Evolutionary conservation across 2,113 vertebrate genomes (phyloP), one percentile per base, ranked within the genome.

Genomic region (Alaudala cheleensis): DNA sequence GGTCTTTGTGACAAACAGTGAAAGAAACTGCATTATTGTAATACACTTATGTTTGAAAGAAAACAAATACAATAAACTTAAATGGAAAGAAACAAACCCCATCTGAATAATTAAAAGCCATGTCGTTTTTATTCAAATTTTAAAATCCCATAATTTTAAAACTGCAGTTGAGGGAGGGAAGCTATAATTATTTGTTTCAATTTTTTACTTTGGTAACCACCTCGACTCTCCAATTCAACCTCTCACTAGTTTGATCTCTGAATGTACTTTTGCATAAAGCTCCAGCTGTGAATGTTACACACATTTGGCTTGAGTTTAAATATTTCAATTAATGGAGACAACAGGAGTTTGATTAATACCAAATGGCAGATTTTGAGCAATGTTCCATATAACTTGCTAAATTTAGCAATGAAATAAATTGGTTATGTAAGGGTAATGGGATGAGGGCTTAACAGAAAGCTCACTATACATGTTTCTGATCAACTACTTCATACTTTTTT

Each of bases 251-350:
- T 73, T 86, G 87, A 95, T 95, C 93, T 92, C 95, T 64, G 76
- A 95, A 90, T 31, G 64, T 93, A 94, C 78, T 95, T 96, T 15
- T 81, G 78, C 71, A 82, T 82, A 86, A 81, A 81, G 71, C 79
- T 94, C 90, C 92, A 97, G 95, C 95, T 96, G 93, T 78, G 88
- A 94, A 79, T 37, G 69, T 49, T 94, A 94, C 82, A 95, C 69
- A 90, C 73, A 95, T 97, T 96, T 94, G 73, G 84, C 90, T 93
- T 96, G 96, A 97, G 94, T 98, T 97, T 97, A 97, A 98, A 96
- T 97, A 98, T 98, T 98, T 97, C 97, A 98, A 97, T 98, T 98
- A 98, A 98, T 96, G 96, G 93, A 97, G 97, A 97, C 96, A 98
- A 97, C 97, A 97, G 97, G 97, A 97, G 97, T 96, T 97, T 98